phyloP scores from a whole-genome alignment of 2,888 invertebrate genomes.

The Spodoptera picta region DNA sequence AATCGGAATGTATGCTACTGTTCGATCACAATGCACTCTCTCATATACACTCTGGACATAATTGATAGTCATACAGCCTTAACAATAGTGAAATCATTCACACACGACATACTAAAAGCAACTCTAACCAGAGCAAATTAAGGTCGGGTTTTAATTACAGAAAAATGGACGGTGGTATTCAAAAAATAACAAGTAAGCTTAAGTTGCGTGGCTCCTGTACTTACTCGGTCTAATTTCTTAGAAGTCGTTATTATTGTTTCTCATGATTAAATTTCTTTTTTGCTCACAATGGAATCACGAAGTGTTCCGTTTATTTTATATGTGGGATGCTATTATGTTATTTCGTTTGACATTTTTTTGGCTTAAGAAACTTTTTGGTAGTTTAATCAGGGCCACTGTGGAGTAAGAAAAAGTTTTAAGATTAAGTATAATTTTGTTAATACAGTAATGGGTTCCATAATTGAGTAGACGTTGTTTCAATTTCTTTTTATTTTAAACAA shows the following conservation, averaged over 20 bases:
- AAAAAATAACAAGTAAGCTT: slow-evolving; percentile 81
- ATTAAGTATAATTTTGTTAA: slow-evolving; percentile 13
- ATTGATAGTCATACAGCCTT: slow-evolving; percentile 88
- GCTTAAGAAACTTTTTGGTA: slow-evolving; percentile 49
- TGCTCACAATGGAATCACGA: slow-evolving; percentile 81
- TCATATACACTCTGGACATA: slow-evolving; percentile 84
- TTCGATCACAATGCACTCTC: slow-evolving; percentile 85
- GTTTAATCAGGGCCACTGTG: slow-evolving; percentile 38
- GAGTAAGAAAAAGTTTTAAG: slow-evolving; percentile 28
- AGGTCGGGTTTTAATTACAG: slow-evolving; percentile 57
- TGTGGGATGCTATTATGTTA: slow-evolving; percentile 72
- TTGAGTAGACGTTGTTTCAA: too few species aligned
- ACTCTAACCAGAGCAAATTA: slow-evolving; percentile 59
- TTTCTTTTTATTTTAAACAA: too few species aligned
- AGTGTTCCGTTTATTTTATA: slow-evolving; percentile 76
- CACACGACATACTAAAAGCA: slow-evolving; percentile 50
- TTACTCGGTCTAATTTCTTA: slow-evolving; percentile 87
- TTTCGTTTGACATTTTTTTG: slow-evolving; percentile 65
- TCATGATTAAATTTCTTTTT: slow-evolving; percentile 89
- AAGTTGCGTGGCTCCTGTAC: slow-evolving; percentile 88
- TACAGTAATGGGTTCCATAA: background rate
- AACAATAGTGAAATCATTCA: slow-evolving; percentile 84
- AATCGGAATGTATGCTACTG: slow-evolving; percentile 87
- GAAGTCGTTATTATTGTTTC: slow-evolving; percentile 88
- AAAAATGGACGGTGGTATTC: slow-evolving; percentile 65